Evolutionary conservation across 2,113 vertebrate species (phyloP), one percentile per base, ranked within the genome.

Genomic region (Eulacestoma nigropectus): DNA sequence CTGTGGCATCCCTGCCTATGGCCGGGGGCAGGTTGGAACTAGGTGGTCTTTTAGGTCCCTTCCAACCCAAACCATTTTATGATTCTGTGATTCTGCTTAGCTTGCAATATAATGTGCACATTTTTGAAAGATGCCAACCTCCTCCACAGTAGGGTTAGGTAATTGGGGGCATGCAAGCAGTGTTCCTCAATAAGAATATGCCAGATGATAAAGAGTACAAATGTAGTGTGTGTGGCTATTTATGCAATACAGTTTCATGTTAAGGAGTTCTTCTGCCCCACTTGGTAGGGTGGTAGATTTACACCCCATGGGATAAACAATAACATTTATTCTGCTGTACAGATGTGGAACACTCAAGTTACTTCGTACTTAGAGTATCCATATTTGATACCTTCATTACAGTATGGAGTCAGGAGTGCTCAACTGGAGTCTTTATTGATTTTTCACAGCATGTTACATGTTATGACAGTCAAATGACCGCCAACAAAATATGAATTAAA

Each of bases 11-110:
- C 22, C 26, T 69, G 55, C 22, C 30, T 55, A 3, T 62, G 63
- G 8, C 5, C 0, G 0, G 4, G 15, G 8, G 4, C 8, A 5
- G 8, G 5, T 32, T 69, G 63, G 26, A 76, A 29, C 26, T 16
- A 13, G 22, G 5, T 62, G 22, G 23, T 84, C 55, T 33, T 46
- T 55, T 42, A 55, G 41, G 26, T 76, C 30, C 11, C 17, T 68
- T 83, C 35, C 41, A 83, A 62, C 10, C 49, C 55, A 76, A 69
- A 55, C 47, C 35, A 14, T 55, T 65, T 21, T 19, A 30, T 19
- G 30, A 52, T n/a, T 42, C 47, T 29, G 3, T 78, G 60, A 79
- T 44, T 65, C 76, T 53, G 15, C 27, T 60, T 60, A 53, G 46
- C 21, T 49, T 74, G 33, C 1, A 1, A 25, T 60, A 44, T 11